Evolutionary conservation across 2,113 vertebrate genomes (phyloP).

Genomic region (Indicator indicator): DNA sequence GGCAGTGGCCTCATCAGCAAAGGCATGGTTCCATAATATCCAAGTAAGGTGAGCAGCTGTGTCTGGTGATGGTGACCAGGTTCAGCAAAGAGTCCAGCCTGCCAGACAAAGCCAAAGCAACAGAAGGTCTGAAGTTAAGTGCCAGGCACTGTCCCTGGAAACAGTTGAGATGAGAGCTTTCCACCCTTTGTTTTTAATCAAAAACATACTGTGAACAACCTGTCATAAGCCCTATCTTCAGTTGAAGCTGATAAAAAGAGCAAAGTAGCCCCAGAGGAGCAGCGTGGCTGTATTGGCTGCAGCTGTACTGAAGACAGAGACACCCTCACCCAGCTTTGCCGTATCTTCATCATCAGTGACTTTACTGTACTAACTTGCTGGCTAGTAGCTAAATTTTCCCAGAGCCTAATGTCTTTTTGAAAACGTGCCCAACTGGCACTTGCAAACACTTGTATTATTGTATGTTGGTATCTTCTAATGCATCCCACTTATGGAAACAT

Average conservation of each 20-base stretch:
- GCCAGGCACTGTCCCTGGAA: not conserved
- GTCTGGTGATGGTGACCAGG: not conserved
- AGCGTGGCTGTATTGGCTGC: not conserved
- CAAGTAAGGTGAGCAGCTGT: not conserved
- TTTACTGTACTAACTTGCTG: not conserved
- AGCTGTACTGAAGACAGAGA: not conserved
- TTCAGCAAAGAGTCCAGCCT: not conserved
- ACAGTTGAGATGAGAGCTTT: not conserved
- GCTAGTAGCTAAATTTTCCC: not conserved
- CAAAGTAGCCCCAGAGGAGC: not conserved
- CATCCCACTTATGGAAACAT: not conserved
- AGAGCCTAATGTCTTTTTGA: not conserved
- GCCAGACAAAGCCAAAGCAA: not conserved
- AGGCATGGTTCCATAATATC: not conserved
- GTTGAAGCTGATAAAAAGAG: not conserved
- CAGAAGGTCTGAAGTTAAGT: not conserved
- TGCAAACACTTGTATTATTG: not conserved
- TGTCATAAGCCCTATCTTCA: not conserved
- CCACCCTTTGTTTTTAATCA: not conserved
- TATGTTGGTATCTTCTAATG: not conserved
- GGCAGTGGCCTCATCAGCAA: not conserved
- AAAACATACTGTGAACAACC: not conserved
- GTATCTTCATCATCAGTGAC: not conserved
- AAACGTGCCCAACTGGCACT: not conserved
- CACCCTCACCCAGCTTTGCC: rapidly evolving